Conservation (phyloP, 2,888 invertebrate species). For the Netelia virgata region DNA sequence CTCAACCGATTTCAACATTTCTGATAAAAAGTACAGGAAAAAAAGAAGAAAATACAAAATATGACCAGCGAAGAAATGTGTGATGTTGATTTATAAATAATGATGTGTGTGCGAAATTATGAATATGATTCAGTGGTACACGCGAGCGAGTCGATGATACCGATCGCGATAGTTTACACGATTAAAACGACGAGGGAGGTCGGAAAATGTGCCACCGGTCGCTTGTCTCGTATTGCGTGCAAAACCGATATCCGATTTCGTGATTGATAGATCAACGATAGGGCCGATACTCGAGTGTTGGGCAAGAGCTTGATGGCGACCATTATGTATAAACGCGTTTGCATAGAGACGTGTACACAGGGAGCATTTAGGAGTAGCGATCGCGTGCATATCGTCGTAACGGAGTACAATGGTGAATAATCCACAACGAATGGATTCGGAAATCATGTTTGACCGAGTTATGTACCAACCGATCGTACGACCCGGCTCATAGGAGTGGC, state of each 20-base stretch:
- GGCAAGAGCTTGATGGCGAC: conserved; percentile 25
- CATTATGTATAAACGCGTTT: conserved; percentile 44
- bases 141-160: conserved; percentile 27
- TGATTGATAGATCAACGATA: conserved; percentile 59
- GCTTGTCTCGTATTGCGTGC: conserved; percentile 17
- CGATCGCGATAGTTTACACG: conserved; percentile 47
- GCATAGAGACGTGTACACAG: conserved; percentile 34
- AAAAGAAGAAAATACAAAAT: neutral
- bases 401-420: conserved; percentile 38
- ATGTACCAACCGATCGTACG: conserved; percentile 26
- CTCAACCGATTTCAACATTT: neutral
- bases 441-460: conserved; percentile 40
- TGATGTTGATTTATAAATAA: conserved; percentile 16
- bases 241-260: conserved; percentile 42
- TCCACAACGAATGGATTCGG: conserved; percentile 22
- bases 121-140: conserved; percentile 15
- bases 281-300: conserved; percentile 4
- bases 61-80: conserved; percentile 2
- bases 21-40: neutral
- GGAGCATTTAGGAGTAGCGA: conserved; percentile 38
- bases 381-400: conserved; percentile 22
- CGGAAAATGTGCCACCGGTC: neutral
- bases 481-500: neutral
- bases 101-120: conserved; percentile 37
- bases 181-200: conserved; percentile 36